Percentiles rank a stretch among this genome's conserved stretches.
phyloP scores from a whole-genome alignment of 2,888 invertebrate genomes.

The Apotomis betuletana region DNA sequence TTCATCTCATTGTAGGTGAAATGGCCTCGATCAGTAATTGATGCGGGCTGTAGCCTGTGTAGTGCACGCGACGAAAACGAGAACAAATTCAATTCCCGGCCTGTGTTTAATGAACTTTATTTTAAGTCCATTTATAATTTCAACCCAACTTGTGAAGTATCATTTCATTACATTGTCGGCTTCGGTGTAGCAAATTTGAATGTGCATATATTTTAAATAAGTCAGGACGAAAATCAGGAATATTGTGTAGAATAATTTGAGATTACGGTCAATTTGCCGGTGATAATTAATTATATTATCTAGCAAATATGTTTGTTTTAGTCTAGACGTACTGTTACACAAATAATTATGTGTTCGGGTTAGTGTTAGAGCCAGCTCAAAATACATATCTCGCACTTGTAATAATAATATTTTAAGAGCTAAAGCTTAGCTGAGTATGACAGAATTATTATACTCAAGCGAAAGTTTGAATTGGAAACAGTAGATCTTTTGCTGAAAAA shows the following conservation, averaged over 20 bases:
- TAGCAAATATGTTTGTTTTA: constrained; percentile 16
- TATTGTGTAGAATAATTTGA: too few species aligned
- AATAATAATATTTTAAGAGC: neutral
- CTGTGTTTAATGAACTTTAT: constrained; percentile 2
- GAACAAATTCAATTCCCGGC: constrained; percentile 12
- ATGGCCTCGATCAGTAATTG: constrained; percentile 35
- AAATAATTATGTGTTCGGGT: neutral
- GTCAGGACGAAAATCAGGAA: neutral
- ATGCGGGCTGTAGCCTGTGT: constrained; percentile 15
- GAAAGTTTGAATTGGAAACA: neutral
- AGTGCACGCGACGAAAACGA: neutral
- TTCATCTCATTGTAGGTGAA: constrained; percentile 40
- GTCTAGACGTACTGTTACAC: constrained; percentile 2
- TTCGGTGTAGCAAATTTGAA: neutral
- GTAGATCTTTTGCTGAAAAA: too few species aligned
- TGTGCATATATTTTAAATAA: too few species aligned
- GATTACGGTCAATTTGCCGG: constrained; percentile 7
- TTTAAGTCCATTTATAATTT: constrained; percentile 15
- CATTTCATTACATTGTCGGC: constrained; percentile 4
- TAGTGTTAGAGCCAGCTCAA: neutral
- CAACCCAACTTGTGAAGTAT: neutral
- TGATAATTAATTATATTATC: constrained; percentile 17
- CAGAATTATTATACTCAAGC: neutral
- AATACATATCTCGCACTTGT: neutral
- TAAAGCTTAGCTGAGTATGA: neutral